phyloP scores from a whole-genome alignment of 2,797 vertebrate species.

The Clarias laeviceps region DNA sequence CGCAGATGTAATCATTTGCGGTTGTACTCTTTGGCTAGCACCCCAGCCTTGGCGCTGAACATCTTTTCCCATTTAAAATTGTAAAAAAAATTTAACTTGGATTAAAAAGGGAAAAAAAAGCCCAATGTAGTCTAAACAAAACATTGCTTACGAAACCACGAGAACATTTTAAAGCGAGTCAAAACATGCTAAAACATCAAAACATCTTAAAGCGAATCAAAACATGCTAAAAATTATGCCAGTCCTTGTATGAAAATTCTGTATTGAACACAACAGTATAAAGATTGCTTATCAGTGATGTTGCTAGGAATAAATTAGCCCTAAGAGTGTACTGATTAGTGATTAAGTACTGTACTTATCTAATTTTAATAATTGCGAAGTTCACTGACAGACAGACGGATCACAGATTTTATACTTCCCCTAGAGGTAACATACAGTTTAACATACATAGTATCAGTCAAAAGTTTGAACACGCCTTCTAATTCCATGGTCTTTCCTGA shows the following conservation, averaged over 20 bases:
- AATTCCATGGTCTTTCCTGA: no score
- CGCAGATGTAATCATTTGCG: slow-evolving; percentile 46
- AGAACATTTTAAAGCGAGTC: not conserved
- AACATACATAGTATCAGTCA: not conserved
- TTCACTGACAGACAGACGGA: slow-evolving; percentile 33
- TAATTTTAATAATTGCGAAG: slow-evolving; percentile 13
- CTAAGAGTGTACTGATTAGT: slow-evolving; percentile 11
- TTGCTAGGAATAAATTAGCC: not conserved
- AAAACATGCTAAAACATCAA: slow-evolving; percentile 16
- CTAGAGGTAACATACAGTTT: slow-evolving; percentile 34
- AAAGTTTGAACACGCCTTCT: no score
- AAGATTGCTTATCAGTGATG: not conserved
- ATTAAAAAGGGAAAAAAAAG: slow-evolving; percentile 41
- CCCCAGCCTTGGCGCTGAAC: slow-evolving; percentile 49
- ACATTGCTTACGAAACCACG: not conserved
- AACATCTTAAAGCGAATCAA: slow-evolving; percentile 10
- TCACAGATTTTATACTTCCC: slow-evolving; percentile 35
- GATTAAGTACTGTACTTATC: no score
- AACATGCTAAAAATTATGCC: slow-evolving; percentile 18
- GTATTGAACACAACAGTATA: not conserved
- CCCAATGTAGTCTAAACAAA: slow-evolving; percentile 1
- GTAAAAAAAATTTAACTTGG: slow-evolving; percentile 35
- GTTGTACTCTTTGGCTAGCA: slow-evolving; percentile 41
- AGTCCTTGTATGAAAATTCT: not conserved
- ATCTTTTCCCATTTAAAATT: slow-evolving; percentile 47